A percentile compares a stretch with the other conserved stretches of the same genome.
Evolutionary conservation across 2,113 vertebrate genomes (phyloP).

Genomic region (Eptesicus fuscus): DNA sequence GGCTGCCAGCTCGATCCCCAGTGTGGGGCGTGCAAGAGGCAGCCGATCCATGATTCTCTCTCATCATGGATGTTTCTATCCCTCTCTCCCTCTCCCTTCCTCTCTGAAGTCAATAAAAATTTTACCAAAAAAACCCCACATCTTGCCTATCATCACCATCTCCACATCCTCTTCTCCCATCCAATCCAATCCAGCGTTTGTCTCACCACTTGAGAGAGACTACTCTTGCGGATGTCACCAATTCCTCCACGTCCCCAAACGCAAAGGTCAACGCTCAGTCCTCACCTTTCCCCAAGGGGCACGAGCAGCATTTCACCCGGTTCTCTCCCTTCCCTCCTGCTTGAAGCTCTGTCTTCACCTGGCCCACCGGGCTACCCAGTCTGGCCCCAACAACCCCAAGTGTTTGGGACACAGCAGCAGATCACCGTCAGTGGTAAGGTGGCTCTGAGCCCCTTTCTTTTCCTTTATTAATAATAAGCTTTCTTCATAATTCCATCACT

Average conservation of each 20-base stretch:
- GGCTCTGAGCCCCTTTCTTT: background rate
- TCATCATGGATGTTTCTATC: no score
- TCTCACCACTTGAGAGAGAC: background rate
- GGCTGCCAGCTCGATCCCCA: no score
- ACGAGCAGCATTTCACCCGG: rapidly evolving
- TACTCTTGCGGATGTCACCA: background rate
- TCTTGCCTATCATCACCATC: no score
- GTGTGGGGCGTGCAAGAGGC: no score
- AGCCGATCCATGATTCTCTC: no score
- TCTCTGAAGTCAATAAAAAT: no score
- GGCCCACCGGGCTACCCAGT: rapidly evolving
- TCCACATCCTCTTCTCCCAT: background rate
- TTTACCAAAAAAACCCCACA: no score
- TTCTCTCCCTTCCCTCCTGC: background rate
- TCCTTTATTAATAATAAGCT: background rate
- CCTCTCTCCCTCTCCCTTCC: no score
- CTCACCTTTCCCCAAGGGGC: rapidly evolving
- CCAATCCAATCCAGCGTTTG: rapidly evolving
- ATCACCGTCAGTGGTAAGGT: background rate
- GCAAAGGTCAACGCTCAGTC: background rate
- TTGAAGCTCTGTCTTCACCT: background rate
- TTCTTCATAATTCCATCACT: background rate
- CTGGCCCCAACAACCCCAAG: background rate
- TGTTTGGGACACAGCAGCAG: background rate
- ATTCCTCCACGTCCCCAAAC: background rate